Evolutionary conservation across 2,113 vertebrate genomes (phyloP).

Genomic region (Antechinus stuartii): DNA sequence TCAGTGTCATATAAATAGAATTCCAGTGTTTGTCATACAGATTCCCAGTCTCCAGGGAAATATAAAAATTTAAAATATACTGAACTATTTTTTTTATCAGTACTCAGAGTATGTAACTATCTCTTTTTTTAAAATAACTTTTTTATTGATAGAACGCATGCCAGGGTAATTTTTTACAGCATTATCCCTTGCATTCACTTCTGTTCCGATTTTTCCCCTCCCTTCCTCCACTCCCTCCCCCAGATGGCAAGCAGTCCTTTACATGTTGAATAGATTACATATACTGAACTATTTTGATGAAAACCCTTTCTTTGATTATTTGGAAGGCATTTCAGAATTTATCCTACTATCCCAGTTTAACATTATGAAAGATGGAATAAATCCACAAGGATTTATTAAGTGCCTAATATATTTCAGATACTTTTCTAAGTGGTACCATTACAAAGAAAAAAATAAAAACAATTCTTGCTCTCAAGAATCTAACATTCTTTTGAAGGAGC

Average conservation of each 20-base stretch:
- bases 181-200: too few species aligned
- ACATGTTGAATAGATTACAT: not conserved
- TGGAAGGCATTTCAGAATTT: not conserved
- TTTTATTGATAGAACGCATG: too few species aligned
- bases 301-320: not conserved
- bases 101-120: too few species aligned
- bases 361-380: not conserved
- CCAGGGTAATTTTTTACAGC: too few species aligned
- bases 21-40: not conserved
- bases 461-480: not conserved
- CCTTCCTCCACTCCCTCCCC: too few species aligned
- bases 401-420: not conserved
- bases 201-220: too few species aligned
- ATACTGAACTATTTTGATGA: not conserved
- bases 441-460: not conserved
- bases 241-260: too few species aligned
- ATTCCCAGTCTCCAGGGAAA: not conserved
- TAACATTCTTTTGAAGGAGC: not conserved
- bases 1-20: not conserved
- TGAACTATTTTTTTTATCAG: too few species aligned
- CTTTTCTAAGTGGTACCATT: not conserved
- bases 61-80: not conserved
- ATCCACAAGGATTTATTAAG: not conserved
- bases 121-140: too few species aligned
- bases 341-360: not conserved